A percentile compares a stretch with the other conserved stretches of the same genome.
Conservation (phyloP, 2,888 invertebrate genomes). For the Nomada flava region DNA sequence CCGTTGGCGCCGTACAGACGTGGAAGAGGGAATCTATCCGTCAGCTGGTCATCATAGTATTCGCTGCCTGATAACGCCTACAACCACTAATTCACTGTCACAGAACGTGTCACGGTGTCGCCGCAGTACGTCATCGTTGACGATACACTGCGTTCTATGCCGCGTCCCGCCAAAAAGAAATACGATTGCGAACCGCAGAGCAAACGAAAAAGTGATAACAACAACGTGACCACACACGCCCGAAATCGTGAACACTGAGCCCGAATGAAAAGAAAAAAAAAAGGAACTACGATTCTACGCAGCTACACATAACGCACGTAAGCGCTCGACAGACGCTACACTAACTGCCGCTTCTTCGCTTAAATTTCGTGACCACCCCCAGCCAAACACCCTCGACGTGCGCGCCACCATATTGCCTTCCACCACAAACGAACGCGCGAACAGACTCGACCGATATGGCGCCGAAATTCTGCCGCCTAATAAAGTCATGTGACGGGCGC, state of each 20-base stretch:
- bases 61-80: constrained; percentile 53
- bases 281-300: constrained; percentile 71
- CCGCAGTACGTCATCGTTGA: constrained; percentile 54
- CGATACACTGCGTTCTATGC: neutral
- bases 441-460: too few species aligned
- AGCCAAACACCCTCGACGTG: constrained; percentile 61
- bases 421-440: constrained; percentile 10
- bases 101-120: constrained; percentile 42
- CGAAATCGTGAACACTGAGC: constrained; percentile 1
- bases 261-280: constrained; percentile 45
- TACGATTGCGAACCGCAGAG: neutral
- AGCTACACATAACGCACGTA: constrained; percentile 77
- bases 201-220: neutral
- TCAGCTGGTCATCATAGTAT: constrained; percentile 77
- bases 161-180: neutral
- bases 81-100: constrained; percentile 64
- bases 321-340: constrained; percentile 81
- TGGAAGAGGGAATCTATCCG: constrained; percentile 74
- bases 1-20: constrained; percentile 68
- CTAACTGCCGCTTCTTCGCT: constrained; percentile 80
- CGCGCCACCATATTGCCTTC: neutral
- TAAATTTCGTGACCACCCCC: constrained; percentile 75
- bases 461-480: too few species aligned
- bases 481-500: neutral
- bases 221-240: neutral